Evolutionary conservation across 2,888 invertebrate species (phyloP).

Genomic region (Xestoiulus laeticollis): DNA sequence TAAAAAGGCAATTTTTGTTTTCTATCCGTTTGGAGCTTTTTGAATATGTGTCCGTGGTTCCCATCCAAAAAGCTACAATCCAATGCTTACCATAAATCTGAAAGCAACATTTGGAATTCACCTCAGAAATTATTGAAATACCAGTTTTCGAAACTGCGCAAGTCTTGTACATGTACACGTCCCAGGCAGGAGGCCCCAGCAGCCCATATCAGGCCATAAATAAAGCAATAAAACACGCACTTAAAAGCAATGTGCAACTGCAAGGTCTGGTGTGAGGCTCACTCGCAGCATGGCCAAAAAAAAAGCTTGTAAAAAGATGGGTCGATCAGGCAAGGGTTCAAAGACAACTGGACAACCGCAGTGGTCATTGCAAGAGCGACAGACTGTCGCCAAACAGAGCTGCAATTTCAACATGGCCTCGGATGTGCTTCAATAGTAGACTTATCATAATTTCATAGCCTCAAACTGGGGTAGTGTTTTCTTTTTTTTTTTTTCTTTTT

Average conservation of each 20-base stretch:
- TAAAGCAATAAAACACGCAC: neutral
- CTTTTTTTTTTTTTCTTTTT: too few species aligned
- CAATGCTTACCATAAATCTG: neutral
- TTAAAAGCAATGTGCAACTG: neutral
- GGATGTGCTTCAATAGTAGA: neutral
- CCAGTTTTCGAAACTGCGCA: neutral
- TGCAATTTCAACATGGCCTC: neutral
- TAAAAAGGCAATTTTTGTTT: neutral
- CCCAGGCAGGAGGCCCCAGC: neutral
- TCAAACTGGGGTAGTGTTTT: too few species aligned
- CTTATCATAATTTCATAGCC: too few species aligned
- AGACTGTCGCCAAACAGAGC: neutral
- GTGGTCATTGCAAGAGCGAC: neutral
- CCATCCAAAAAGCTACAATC: neutral
- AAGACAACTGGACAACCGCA: neutral
- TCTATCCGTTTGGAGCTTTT: neutral
- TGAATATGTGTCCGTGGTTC: neutral
- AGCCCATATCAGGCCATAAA: neutral
- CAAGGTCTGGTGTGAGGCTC: neutral
- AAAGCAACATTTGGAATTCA: neutral
- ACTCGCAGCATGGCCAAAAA: neutral
- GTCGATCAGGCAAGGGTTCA: neutral
- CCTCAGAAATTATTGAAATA: neutral
- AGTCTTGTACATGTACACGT: neutral
- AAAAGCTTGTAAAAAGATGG: neutral